Evolutionary conservation across 1,140 invertebrate species (phyloP).

Genomic region (Wiebesia pumilae): DNA sequence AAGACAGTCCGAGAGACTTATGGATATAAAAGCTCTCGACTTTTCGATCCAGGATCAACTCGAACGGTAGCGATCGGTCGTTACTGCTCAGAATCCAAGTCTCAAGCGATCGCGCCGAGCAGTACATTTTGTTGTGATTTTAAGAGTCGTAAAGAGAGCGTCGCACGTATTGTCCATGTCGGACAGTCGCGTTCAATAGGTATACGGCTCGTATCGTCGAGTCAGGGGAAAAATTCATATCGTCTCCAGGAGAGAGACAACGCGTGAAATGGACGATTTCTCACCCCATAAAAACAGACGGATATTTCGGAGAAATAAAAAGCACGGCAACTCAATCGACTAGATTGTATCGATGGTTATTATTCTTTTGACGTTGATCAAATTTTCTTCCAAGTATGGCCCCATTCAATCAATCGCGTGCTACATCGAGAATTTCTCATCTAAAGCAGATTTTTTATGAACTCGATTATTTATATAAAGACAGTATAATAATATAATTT

Average conservation of each 20-base stretch:
- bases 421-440: no score
- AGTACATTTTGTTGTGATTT: conserved; percentile 59
- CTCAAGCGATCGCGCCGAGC: conserved; percentile 34
- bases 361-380: conserved; percentile 39
- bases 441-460: no score
- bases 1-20: conserved; percentile 62
- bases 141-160: conserved; percentile 71
- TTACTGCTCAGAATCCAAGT: conserved; percentile 24
- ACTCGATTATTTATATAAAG: no score
- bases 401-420: conserved; percentile 36
- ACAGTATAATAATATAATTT: no score
- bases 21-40: conserved; percentile 56
- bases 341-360: conserved; percentile 49
- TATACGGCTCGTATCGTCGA: not conserved
- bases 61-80: conserved; percentile 59
- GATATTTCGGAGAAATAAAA: conserved; percentile 45
- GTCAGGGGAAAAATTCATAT: conserved; percentile 63
- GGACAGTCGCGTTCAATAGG: not conserved
- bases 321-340: conserved; percentile 43
- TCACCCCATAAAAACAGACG: conserved; percentile 50
- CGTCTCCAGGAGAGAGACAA: conserved; percentile 51
- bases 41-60: conserved; percentile 67
- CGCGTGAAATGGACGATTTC: conserved; percentile 52
- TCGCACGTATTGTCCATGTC: conserved; percentile 62
- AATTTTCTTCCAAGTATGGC: not conserved